Conservation (phyloP, 2,888 invertebrate genomes). For the Helicoverpa assulta region DNA sequence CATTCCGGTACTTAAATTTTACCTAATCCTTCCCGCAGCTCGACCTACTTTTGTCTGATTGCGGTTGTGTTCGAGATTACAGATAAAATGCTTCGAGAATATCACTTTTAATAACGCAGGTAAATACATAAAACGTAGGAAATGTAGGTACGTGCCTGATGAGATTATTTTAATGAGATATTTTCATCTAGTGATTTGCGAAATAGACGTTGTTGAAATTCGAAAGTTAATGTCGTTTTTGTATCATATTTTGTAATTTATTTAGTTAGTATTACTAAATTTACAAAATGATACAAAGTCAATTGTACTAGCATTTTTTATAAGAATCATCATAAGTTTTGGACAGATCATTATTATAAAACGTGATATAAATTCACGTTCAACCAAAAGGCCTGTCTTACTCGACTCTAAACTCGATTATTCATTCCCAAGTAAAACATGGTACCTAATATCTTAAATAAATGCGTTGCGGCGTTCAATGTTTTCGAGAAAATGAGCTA, state of each 20-base stretch:
- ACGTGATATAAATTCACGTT: slow-evolving; percentile 1
- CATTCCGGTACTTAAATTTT: slow-evolving; percentile 79
- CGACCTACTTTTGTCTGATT: slow-evolving; percentile 73
- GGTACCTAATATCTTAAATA: slow-evolving; percentile 34
- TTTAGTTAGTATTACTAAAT: neutral
- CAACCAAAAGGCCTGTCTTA: slow-evolving; percentile 34
- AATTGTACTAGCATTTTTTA: slow-evolving; percentile 2
- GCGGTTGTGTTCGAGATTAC: slow-evolving; percentile 73
- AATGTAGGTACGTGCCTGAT: slow-evolving; percentile 40
- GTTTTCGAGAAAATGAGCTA: slow-evolving; percentile 59
- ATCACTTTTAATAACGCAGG: slow-evolving; percentile 56
- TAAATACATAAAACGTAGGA: slow-evolving; percentile 50
- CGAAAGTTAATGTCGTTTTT: slow-evolving; percentile 31
- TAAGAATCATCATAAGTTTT: neutral
- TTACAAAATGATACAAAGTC: neutral
- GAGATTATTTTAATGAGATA: slow-evolving; percentile 50
- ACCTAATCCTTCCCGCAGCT: slow-evolving; percentile 73
- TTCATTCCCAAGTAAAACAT: slow-evolving; percentile 36
- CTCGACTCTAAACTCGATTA: slow-evolving; percentile 24
- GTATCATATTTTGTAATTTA: slow-evolving; percentile 23
- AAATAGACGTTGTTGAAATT: slow-evolving; percentile 43
- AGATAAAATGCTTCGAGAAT: slow-evolving; percentile 72
- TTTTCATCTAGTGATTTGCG: slow-evolving; percentile 45
- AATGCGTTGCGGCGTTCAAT: slow-evolving; percentile 42
- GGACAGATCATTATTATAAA: too few species aligned